Evolutionary conservation across 2,888 invertebrate genomes (phyloP), one percentile per base, ranked within the genome.

Genomic region (Lapara coniferarum): DNA sequence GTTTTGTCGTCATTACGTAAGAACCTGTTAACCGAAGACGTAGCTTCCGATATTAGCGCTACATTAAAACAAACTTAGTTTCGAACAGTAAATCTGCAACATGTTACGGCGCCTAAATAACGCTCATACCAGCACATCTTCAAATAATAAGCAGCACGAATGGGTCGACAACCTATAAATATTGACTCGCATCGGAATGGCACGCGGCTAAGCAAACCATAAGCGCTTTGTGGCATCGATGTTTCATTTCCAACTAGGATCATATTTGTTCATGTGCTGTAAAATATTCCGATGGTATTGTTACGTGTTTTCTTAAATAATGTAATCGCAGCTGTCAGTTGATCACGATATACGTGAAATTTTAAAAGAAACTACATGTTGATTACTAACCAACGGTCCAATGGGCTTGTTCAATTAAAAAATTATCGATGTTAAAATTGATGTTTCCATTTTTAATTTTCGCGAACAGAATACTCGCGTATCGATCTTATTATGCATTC

Each of bases 111-210:
- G 82, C 81, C 83, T 81, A 85, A 82, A 83, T 81, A 77, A 89
- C 89, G 80, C 87, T 84, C 86, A 80, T 75, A 78, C 74, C 74
- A 74, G 78, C 81, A 83, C 84, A 83, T 83, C 81, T 81, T 78
- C 67, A 69, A 79, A 78, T 76, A 73, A 73, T 76, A 77, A 71
- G 72, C 76, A 75, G 78, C 79, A 83, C 84, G 83, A 84, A 85
- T 85, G 76, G 90, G 88, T 90, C 91, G 83, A 83, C 81, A 83
- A 90, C 89, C 91, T 85, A 82, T 85, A 84, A 91, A 91, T 91
- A 91, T 92, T 92, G 87, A 91, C 89, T 88, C 86, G 87, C 88
- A 87, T 85, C 81, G 77, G 76, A 74, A 78, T 82, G 87, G 88
- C 82, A 89, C 83, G 86, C 82, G 84, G 84, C 83, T 89, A 82